Percentiles rank a stretch among this genome's conserved stretches.
Conservation (phyloP, 1,140 invertebrate species). For the Drosophila cardini region DNA sequence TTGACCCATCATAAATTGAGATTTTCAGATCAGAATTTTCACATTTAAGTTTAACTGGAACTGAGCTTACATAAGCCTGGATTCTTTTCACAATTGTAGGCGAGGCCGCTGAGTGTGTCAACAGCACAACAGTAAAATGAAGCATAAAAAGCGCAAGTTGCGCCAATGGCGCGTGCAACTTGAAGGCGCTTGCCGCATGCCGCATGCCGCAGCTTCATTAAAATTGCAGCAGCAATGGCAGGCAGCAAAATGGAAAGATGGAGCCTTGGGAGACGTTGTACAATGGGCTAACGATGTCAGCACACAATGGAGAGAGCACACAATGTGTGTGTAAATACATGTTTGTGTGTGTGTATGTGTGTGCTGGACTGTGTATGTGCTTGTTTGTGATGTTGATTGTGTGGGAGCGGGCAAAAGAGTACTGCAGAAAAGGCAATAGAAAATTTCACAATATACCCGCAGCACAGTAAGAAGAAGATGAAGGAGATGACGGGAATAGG, state of each 20-base stretch:
- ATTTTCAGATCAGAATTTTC: conserved; percentile 29
- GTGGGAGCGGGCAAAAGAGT: conserved; percentile 34
- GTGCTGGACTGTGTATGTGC: conserved; percentile 22
- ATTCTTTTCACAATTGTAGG: conserved; percentile 64
- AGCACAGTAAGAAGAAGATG: conserved; percentile 20
- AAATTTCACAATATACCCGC: conserved; percentile 74
- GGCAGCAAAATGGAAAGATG: conserved; percentile 15
- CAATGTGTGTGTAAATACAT: conserved; percentile 10
- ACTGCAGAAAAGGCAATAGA: conserved; percentile 73
- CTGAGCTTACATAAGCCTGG: conserved; percentile 46
- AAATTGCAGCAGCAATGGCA: conserved; percentile 72
- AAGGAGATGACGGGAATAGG: background rate
- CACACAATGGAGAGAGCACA: conserved; percentile 64
- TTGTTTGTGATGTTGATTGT: conserved; percentile 57
- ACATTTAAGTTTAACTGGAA: background rate
- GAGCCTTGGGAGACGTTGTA: conserved; percentile 24
- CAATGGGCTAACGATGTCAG: conserved; percentile 75
- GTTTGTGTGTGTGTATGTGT: conserved; percentile 21
- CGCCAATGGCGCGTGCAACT: conserved; percentile 77
- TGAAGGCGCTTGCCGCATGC: conserved; percentile 76
- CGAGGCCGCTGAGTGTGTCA: conserved; percentile 48
- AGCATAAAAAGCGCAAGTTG: conserved; percentile 78
- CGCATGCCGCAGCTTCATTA: conserved; percentile 82
- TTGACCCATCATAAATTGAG: conserved; percentile 65
- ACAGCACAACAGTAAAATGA: conserved; percentile 17